Evolutionary conservation across 2,113 vertebrate genomes (phyloP).

Genomic region (Amphilophus citrinellus): DNA sequence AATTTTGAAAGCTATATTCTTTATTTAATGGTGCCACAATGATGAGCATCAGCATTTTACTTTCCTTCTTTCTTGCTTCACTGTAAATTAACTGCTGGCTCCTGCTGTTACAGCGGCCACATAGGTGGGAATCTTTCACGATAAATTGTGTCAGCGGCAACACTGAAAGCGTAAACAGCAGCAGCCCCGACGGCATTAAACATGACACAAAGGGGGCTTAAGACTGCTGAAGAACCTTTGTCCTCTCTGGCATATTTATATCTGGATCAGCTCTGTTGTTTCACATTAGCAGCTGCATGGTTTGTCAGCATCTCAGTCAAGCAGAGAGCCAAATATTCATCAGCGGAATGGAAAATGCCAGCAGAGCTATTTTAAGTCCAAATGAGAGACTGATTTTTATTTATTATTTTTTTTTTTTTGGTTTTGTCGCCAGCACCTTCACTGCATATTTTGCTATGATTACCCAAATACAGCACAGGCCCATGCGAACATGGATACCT

Average conservation of each 20-base stretch:
- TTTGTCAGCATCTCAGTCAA: neutral
- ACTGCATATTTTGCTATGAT: neutral
- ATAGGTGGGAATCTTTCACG: neutral
- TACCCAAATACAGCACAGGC: neutral
- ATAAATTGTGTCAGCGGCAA: neutral
- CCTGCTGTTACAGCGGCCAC: neutral
- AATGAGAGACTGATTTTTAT: neutral
- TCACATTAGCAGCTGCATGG: neutral
- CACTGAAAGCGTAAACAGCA: neutral
- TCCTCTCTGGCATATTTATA: neutral
- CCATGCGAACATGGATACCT: neutral
- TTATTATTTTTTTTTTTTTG: neutral
- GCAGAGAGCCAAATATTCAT: constrained; percentile 7
- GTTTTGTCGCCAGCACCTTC: neutral
- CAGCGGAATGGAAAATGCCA: neutral
- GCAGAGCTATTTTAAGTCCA: constrained; percentile 4
- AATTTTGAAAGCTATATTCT: neutral
- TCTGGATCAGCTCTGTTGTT: neutral
- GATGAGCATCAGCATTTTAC: neutral
- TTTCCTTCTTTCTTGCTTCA: neutral
- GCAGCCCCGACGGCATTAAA: neutral
- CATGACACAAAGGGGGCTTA: neutral
- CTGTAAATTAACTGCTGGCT: neutral
- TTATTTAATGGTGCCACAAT: neutral
- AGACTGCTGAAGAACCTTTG: neutral